Evolutionary conservation across 2,888 invertebrate genomes (phyloP).

Genomic region (Lithophane leautieri): DNA sequence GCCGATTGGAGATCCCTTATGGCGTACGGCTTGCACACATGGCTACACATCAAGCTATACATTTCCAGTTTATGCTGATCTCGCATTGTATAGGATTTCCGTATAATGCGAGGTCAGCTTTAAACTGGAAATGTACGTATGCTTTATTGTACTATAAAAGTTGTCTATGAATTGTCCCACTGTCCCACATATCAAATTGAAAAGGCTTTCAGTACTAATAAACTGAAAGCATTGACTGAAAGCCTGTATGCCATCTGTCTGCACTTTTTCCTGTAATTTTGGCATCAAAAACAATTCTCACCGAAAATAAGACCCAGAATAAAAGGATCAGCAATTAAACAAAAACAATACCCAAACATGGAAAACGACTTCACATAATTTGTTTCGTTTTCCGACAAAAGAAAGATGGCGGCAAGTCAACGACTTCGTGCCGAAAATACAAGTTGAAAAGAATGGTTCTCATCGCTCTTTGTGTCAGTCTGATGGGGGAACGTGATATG

Average conservation of each 20-base stretch:
- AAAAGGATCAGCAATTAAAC: conserved; percentile 25
- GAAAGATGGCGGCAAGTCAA: conserved; percentile 69
- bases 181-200: neutral
- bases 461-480: conserved; percentile 79
- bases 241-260: neutral
- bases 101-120: too few species aligned
- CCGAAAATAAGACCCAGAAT: neutral
- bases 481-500: conserved; percentile 58
- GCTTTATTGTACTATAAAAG: neutral
- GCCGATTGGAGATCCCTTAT: neutral
- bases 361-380: conserved; percentile 49
- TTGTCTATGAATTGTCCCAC: neutral
- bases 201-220: neutral
- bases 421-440: conserved; percentile 77
- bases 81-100: too few species aligned
- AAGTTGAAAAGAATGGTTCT: conserved; percentile 74
- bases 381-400: conserved; percentile 49
- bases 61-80: too few species aligned
- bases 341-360: conserved; percentile 34
- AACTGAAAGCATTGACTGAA: neutral
- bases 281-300: neutral
- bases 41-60: too few species aligned
- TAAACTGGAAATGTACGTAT: too few species aligned
- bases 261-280: neutral
- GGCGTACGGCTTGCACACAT: too few species aligned